Evolutionary conservation across 1,140 invertebrate species (phyloP).

Genomic region (Drosophila insularis): DNA sequence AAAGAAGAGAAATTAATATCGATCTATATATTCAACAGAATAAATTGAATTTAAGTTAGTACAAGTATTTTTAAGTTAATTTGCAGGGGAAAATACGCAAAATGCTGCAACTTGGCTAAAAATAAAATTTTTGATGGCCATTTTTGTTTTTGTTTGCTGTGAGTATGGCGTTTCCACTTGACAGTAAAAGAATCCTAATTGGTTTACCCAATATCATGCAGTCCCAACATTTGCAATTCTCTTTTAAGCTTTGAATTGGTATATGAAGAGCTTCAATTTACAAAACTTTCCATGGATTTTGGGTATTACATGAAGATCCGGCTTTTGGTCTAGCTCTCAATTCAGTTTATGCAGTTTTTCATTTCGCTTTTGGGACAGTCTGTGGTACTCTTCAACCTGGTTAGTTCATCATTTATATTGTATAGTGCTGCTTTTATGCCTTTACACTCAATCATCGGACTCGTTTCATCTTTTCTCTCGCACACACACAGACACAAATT

Average conservation of each 20-base stretch:
- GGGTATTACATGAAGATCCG: not conserved
- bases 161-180: not conserved
- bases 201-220: not conserved
- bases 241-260: not conserved
- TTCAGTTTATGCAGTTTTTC: not conserved
- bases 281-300: not conserved
- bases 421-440: constrained; percentile 4
- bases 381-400: not conserved
- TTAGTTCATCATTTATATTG: constrained; percentile 10
- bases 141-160: too few relatives aligned
- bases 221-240: not conserved
- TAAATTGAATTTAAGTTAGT: too few relatives aligned
- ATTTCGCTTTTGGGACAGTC: not conserved
- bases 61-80: too few relatives aligned
- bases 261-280: not conserved
- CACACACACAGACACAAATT: not conserved
- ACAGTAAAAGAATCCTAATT: not conserved
- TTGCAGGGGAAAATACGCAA: too few relatives aligned
- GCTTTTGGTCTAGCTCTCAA: not conserved
- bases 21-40: too few relatives aligned
- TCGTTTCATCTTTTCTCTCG: not conserved
- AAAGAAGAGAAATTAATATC: too few relatives aligned
- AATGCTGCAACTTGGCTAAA: too few relatives aligned
- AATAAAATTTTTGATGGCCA: too few relatives aligned
- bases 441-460: constrained; percentile 2